Percentiles rank a stretch among this genome's conserved stretches.
Evolutionary conservation across 1,140 invertebrate genomes (phyloP).

Genomic region (Portunus trituberculatus): DNA sequence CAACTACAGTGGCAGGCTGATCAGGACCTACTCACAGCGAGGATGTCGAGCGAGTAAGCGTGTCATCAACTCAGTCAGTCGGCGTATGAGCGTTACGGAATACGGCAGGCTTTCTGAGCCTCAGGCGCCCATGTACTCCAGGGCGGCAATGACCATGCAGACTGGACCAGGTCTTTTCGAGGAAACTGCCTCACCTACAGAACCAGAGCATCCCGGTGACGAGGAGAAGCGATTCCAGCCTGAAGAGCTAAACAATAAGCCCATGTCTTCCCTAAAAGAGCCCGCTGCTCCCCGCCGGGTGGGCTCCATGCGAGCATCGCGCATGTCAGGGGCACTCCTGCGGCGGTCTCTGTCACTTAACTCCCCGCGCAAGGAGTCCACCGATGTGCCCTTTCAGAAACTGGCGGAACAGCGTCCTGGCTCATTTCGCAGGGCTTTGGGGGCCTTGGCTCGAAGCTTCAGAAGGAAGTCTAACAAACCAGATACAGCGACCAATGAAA

Average conservation of each 20-base stretch:
- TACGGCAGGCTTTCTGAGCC: slow-evolving; percentile 53
- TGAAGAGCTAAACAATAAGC: not conserved
- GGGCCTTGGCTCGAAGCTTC: slow-evolving; percentile 58
- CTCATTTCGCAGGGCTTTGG: slow-evolving; percentile 54
- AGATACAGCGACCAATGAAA: not conserved
- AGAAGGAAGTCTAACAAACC: slow-evolving; percentile 26
- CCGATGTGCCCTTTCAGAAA: slow-evolving; percentile 60
- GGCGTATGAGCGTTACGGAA: slow-evolving; percentile 40
- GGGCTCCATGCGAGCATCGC: slow-evolving; percentile 48
- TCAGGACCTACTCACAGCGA: slow-evolving; percentile 62
- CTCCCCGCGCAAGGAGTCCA: slow-evolving; percentile 28
- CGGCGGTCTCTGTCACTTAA: slow-evolving; percentile 57
- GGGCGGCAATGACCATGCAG: slow-evolving; percentile 58
- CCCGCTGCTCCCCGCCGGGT: not conserved
- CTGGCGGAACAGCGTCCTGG: slow-evolving; percentile 48
- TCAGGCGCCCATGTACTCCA: slow-evolving; percentile 61
- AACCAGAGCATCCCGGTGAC: not conserved
- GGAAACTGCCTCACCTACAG: not conserved
- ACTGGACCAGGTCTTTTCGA: slow-evolving; percentile 63
- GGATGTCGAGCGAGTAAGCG: slow-evolving; percentile 57
- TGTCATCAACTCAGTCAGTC: slow-evolving; percentile 61
- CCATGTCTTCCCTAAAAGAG: not conserved
- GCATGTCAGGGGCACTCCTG: slow-evolving; percentile 32
- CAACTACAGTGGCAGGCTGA: slow-evolving; percentile 37
- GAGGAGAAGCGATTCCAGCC: not conserved